These are phyloP conservation scores for Petrolisthes manimaculis DNA, from an alignment of 2,888 invertebrate species.

Conservation along the genomic window DNA sequence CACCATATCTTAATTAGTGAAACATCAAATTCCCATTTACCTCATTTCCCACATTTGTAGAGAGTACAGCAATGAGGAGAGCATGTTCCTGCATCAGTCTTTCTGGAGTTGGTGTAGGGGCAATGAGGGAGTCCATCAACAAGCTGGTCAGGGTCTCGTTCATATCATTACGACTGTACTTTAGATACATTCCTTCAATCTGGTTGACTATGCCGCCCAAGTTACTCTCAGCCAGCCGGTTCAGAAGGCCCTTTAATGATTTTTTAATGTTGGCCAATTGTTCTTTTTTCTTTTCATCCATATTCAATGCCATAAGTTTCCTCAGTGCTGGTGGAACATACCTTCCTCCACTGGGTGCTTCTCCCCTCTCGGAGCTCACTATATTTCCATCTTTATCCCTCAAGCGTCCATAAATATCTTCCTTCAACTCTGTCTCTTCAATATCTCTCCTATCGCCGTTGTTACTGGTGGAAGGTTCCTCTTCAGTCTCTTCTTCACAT, in stretches of 20 bases:
- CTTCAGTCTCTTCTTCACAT: conserved; percentile 44
- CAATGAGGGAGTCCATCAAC: conserved; percentile 76
- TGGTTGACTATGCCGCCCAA: conserved; percentile 84
- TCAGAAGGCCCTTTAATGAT: conserved; percentile 89
- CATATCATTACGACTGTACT: conserved; percentile 85
- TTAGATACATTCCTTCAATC: conserved; percentile 84
- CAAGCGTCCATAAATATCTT: conserved; percentile 94
- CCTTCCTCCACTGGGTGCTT: conserved; percentile 71
- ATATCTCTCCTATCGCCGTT: background rate
- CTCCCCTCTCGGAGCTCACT: conserved; percentile 70
- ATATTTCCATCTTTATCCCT: conserved; percentile 85
- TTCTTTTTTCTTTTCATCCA: conserved; percentile 71
- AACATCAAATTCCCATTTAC: conserved; percentile 71
- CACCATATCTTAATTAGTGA: background rate
- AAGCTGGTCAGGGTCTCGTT: conserved; percentile 81
- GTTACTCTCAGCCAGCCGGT: conserved; percentile 88
- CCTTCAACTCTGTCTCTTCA: conserved; percentile 73
- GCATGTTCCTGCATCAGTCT: conserved; percentile 81
- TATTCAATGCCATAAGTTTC: conserved; percentile 70
- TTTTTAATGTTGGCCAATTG: conserved; percentile 78
- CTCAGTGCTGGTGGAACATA: conserved; percentile 89
- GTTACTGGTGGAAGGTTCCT: background rate
- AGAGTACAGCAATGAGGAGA: conserved; percentile 84
- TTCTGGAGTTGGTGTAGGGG: conserved; percentile 58
- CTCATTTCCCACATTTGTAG: conserved; percentile 92